Conservation (phyloP, 2,888 invertebrate species). For the Crepidodera aurea region DNA sequence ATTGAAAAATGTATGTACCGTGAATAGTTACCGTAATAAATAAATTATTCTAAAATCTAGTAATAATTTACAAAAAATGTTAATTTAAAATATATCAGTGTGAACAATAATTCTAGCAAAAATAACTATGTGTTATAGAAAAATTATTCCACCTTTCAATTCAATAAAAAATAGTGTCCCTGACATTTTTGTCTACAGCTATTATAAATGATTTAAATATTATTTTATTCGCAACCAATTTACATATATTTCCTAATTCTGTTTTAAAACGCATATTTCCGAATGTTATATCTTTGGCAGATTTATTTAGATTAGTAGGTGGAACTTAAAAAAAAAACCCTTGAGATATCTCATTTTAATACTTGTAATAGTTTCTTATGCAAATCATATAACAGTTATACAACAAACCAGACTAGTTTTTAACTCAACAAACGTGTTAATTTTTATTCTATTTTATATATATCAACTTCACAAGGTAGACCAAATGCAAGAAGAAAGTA, state of each 20-base stretch:
- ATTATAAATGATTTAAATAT: slow-evolving; percentile 13
- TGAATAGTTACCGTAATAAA: too few relatives aligned
- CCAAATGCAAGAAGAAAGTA: neutral
- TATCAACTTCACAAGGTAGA: slow-evolving; percentile 18
- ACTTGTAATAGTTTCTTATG: neutral
- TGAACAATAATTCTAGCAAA: too few relatives aligned
- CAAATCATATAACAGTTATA: slow-evolving; percentile 9
- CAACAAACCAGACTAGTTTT: slow-evolving; percentile 20
- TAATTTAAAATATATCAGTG: too few relatives aligned
- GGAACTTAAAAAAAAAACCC: too few relatives aligned
- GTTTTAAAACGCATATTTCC: neutral
- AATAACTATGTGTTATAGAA: too few relatives aligned
- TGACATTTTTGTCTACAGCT: slow-evolving; percentile 20
- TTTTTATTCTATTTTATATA: slow-evolving; percentile 8
- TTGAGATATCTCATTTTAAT: neutral
- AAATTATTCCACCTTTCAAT: too few relatives aligned
- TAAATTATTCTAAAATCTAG: too few relatives aligned
- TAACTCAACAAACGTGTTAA: neutral
- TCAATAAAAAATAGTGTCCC: slow-evolving; percentile 4
- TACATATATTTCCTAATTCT: slow-evolving; percentile 7
- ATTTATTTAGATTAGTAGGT: neutral
- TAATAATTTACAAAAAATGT: too few relatives aligned
- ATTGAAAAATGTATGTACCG: too few relatives aligned
- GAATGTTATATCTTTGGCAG: neutral
- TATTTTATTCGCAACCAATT: slow-evolving; percentile 20